A percentile compares a stretch with the other conserved stretches of the same genome.
Evolutionary conservation across 2,888 invertebrate genomes (phyloP).

Genomic region (Altica lythri): DNA sequence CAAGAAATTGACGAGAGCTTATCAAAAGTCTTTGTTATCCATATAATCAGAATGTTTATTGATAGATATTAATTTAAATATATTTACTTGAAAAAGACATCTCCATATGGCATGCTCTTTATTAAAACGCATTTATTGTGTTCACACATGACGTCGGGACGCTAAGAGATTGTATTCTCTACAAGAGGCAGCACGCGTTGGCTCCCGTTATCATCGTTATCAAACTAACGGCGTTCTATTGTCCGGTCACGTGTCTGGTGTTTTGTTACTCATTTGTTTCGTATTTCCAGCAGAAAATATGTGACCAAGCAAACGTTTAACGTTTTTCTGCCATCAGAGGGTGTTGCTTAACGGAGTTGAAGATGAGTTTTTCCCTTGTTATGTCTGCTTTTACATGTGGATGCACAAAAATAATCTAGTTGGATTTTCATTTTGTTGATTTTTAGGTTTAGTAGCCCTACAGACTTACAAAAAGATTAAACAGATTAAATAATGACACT

Average conservation of each 20-base stretch:
- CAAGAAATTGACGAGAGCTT: no score
- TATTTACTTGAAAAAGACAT: no score
- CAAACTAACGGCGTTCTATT: conserved; percentile 43
- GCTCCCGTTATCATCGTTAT: conserved; percentile 39
- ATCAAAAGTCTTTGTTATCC: no score
- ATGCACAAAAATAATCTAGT: no score
- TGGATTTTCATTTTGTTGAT: no score
- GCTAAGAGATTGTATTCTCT: conserved; percentile 28
- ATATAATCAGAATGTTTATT: no score
- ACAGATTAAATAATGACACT: no score
- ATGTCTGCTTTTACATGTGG: conserved; percentile 15
- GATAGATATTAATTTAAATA: no score
- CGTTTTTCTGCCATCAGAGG: conserved; percentile 11
- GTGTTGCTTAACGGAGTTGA: conserved; percentile 14
- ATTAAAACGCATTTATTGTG: conserved; percentile 46
- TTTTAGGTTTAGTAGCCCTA: no score
- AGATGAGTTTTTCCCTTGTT: conserved; percentile 24
- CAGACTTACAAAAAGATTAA: no score
- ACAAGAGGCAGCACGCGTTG: conserved; percentile 42
- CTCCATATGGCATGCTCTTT: conserved; percentile 39
- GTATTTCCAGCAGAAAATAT: conserved; percentile 37
- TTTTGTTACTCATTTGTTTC: conserved; percentile 49
- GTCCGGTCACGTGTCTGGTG: conserved; percentile 46
- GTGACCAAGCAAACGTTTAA: conserved; percentile 35
- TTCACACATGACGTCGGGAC: conserved; percentile 38